A percentile compares a stretch with the other conserved stretches of the same genome.
Evolutionary conservation across 2,113 vertebrate genomes (phyloP).

Genomic region (Microtus oregoni): DNA sequence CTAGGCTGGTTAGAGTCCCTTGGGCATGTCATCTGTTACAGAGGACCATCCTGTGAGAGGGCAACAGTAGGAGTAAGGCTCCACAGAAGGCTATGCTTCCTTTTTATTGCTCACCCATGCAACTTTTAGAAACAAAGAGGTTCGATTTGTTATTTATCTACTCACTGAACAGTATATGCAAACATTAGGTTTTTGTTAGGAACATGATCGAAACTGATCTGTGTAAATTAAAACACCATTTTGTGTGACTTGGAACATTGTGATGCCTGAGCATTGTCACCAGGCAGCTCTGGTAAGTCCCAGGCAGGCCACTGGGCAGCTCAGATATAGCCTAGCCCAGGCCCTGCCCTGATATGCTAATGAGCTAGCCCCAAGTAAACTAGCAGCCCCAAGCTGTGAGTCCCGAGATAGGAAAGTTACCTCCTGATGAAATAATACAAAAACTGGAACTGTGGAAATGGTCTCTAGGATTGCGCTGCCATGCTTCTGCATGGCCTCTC

Average conservation of each 20-base stretch:
- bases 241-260: neutral
- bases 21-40: neutral
- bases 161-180: neutral
- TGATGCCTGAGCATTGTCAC: neutral
- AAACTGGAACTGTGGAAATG: neutral
- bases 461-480: neutral
- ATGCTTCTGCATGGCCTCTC: neutral
- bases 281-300: neutral
- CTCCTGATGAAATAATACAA: neutral
- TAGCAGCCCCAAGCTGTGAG: neutral
- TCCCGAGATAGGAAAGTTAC: neutral
- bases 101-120: neutral
- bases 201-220: neutral
- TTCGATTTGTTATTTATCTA: neutral
- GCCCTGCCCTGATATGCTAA: neutral
- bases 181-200: neutral
- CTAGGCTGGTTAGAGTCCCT: neutral
- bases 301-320: neutral
- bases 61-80: neutral
- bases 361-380: neutral
- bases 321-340: neutral
- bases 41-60: neutral
- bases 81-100: neutral
- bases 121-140: neutral
- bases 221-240: neutral